These are phyloP conservation scores for Phylloscopus whistleri DNA, from an alignment of 2,113 vertebrate species.

Conservation along the genomic window DNA sequence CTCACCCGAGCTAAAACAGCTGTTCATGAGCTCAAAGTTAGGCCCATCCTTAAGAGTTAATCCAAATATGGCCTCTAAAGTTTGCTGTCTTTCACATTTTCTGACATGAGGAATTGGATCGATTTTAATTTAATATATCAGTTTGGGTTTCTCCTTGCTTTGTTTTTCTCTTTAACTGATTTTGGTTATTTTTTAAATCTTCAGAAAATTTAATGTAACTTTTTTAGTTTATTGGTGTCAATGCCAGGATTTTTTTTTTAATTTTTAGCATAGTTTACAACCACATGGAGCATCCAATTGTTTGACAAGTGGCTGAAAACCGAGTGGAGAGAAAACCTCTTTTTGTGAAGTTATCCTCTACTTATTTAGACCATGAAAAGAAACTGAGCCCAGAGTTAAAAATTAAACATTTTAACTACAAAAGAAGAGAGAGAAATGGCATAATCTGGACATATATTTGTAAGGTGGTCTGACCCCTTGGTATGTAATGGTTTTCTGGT, in stretches of 20 bases:
- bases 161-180: background rate
- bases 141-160: background rate
- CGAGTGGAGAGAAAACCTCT: background rate
- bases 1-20: background rate
- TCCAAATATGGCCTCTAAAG: background rate
- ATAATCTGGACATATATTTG: background rate
- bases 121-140: background rate
- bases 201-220: background rate
- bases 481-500: background rate
- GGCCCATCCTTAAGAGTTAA: background rate
- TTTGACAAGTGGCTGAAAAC: background rate
- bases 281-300: background rate
- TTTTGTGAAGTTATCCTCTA: background rate
- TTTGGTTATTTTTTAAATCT: background rate
- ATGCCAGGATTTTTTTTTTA: background rate
- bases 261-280: background rate
- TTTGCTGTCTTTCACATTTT: background rate
- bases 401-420: background rate
- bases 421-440: background rate
- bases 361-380: background rate
- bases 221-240: background rate
- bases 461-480: background rate
- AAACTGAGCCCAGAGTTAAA: background rate
- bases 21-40: background rate
- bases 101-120: background rate